phyloP scores from a whole-genome alignment of 2,113 vertebrate genomes.

The Pelecanoides urinatrix region DNA sequence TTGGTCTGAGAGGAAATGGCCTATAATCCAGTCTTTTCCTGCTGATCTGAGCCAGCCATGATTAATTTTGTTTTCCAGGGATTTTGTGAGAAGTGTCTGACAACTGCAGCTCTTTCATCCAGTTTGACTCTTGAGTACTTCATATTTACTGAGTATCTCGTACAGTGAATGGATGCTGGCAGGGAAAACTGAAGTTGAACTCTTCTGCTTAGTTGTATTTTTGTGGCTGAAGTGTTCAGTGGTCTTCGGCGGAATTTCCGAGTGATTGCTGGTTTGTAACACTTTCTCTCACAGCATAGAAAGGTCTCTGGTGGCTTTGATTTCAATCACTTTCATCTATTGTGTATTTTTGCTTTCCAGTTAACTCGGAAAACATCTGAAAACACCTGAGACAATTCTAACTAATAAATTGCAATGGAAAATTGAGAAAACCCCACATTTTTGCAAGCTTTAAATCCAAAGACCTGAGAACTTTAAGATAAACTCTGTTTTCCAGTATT shows the following conservation, averaged over 20 bases:
- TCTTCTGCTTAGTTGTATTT: neutral
- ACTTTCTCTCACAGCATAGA: neutral
- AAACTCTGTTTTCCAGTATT: neutral
- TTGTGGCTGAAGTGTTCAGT: neutral
- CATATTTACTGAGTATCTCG: neutral
- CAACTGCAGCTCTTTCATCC: neutral
- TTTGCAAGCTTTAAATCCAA: neutral
- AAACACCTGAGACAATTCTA: neutral
- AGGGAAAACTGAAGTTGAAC: neutral
- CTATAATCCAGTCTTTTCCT: slow-evolving; percentile 1
- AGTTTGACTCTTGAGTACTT: neutral
- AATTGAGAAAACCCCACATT: neutral
- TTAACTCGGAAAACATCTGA: neutral
- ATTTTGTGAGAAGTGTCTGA: neutral
- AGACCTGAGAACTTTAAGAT: neutral
- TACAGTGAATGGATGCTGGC: neutral
- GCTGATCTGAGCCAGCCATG: neutral
- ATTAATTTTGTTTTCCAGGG: neutral
- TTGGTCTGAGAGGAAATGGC: neutral
- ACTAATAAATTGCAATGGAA: neutral
- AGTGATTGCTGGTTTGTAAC: slow-evolving; percentile 2
- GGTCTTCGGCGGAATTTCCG: neutral
- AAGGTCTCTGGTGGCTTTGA: neutral
- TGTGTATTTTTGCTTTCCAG: neutral
- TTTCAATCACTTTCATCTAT: neutral